Base-by-base conservation (phyloP, 2,797 vertebrate genomes). In the Sebastes trivittatus region DNA sequence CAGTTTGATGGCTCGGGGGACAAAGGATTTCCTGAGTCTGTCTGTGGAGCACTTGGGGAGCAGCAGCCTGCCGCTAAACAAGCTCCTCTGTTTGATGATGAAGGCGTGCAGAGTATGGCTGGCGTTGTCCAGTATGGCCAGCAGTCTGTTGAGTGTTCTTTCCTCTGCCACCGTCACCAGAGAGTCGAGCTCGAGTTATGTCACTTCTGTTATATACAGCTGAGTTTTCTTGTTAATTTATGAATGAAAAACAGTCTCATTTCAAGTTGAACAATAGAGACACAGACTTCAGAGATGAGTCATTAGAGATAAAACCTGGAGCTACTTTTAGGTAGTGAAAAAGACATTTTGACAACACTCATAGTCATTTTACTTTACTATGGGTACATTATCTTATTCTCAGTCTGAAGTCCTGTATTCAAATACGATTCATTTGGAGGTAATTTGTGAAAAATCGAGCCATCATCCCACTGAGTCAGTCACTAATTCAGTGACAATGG, bases 401-500 rank as follows among this genome's bases (percentile, higher is more conserved):
- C n/a, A 23, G 4, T 22, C 49, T 30, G 14, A 80, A 52, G 1
- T 30, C 20, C 11, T 27, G 4, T 55, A 14, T 20, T 56, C 4
- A 72, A 4, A 30, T 56, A 4, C 6, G 22, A 18, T 42, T 23
- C 9, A 59, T 67, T 46, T 71, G 3, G 25, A 68, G 29, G 16
- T 59, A 62, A 34, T 2, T 16, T 29, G 1, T 71, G 11, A 64
- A 78, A 54, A 60, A 14, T 56, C 5, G 25, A 27, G 1, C 11
- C 11, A 7, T 61, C 29, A 75, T 75, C 38, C 16, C 38, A 13
- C 58, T 70, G 65, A 75, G 25, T 74, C 69, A 75, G 29, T 73
- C 60, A 68, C 11, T 77, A 58, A 66, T 78, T 68, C 18, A 46
- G 10, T 56, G 27, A 71, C 62, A 84, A 58, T 69, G n/a, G 20